Evolutionary conservation across 2,113 vertebrate genomes (phyloP), one percentile per base, ranked within the genome.

Genomic region (Mormyrus lacerda): DNA sequence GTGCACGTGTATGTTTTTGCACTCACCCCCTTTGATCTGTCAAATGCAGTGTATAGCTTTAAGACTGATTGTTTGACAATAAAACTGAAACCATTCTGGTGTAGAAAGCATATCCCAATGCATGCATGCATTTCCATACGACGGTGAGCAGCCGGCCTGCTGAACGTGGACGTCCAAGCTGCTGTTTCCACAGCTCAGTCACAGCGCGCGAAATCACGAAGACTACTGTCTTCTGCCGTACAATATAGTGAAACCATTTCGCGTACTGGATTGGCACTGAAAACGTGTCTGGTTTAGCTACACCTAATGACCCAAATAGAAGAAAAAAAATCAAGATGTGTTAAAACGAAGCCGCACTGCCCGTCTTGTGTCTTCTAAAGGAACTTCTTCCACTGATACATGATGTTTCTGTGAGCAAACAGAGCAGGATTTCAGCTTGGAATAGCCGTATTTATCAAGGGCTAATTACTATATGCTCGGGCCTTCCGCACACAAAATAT

Each of bases 11-110:
- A 53, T 86, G 85, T 15, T 13, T 86, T 47, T 51, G 27, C 85
- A 86, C 85, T 53, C 85, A 51, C 48, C 47, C 85, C 15, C 85
- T 86, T 50, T 86, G 39, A 53, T 86, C n/a, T 86, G 47, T 86
- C 47, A 53, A 31, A 31, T 35, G 27, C 47, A 27, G 24, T 53
- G 45, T 86, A 53, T 7, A 19, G 45, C 42, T 86, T 86, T 51
- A 86, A 86, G 48, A 86, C 42, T 42, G 39, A 84, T 84, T 45
- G 82, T 84, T 84, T 84, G 19, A 84, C 82, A 84, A 84, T 47
- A 84, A 84, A 47, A 47, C 82, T 84, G 21, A 45, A 84, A 47
- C 82, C 82, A 21, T 84, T 84, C 82, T 44, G 17, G 82, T 84
- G 82, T 84, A 84, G 39, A 13, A 84, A 84, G 44, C 44, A 21